Base-by-base conservation (phyloP, 2,797 vertebrate species). In the Hemibagrus guttatus region DNA sequence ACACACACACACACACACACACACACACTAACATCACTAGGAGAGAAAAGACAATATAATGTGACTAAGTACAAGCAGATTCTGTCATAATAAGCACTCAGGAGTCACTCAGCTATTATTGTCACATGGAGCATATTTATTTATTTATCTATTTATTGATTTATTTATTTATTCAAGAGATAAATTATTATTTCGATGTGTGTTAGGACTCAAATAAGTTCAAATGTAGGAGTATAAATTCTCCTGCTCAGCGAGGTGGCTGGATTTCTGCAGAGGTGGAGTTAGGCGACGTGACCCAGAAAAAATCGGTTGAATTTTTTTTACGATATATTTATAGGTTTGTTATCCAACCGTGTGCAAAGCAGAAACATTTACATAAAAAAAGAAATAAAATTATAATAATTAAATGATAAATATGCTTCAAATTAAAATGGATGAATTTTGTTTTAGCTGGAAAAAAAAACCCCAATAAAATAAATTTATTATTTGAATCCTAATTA, bases 1-100 rank as follows among this genome's bases (percentile, higher is more conserved):
- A 74, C 39, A 74, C 71, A 81, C 58, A 74, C 69, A 74, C 54
- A 61, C 66, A 63, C 26, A 84, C 68, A 42, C 21, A 59, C 31
- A 13, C 19, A 79, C 28, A 79, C 76, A 21, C 28, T 6, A 26
- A 49, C 16, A 86, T 52, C 28, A 35, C 31, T 54, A 66, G 28
- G 9, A 69, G 16, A 28, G n/a, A 52, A 31, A 61, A 42, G 39
- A 28, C 84, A 54, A 23, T 54, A 26, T 69, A 21, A 19, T 14
- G 13, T 68, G 14, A 26, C 61, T 26, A n/a, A 16, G 49, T 69
- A 68, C 46, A 68, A 23, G 28, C 13, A 16, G 28, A 12, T n/a
- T n/a, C 26, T 75, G 26, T 59, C 23, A 46, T 46, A 35, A 59
- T 59, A 79, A 14, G 31, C 19, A 54, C n/a, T 54, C 49, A 54